Base-by-base conservation (phyloP, 2,797 vertebrate genomes). In the Brotogeris chrysoptera region DNA sequence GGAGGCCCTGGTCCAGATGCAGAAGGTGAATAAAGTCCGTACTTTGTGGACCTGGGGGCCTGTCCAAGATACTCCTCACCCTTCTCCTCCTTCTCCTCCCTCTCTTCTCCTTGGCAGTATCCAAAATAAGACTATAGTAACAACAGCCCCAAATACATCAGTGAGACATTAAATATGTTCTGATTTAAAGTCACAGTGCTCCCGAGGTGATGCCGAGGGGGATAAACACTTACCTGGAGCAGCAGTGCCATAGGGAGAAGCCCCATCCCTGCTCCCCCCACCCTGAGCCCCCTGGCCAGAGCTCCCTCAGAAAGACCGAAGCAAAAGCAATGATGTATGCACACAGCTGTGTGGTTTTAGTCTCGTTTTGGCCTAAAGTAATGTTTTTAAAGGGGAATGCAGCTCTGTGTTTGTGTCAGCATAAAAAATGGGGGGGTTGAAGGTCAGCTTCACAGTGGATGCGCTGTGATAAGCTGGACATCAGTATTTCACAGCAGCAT, bases 1-100 rank as follows among this genome's bases (percentile, higher is more conserved):
- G 92, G 96, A 96, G 88, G 95, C 88, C 74, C 77, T 34, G 23
- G 17, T 39, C 70, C 71, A 38, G 68, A 89, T 6, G 65, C 77
- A 10, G 46, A 14, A 73, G 82, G 72, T 43, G 72, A 23, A 70
- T 73, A 4, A 66, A 85, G 70, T 69, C 46, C 25, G 8, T 24
- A 82, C 30, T 68, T 80, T 14, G 49, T 69, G 34, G 64, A 46
- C 9, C 77, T 34, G 46, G 13, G 61, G 73, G 24, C n/a, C 77
- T 32, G 25, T 34, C 44, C 61, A 38, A 90, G 90, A 92, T 53
- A 71, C 50, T 74, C 43, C 39, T 92, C 34, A 0, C 53, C 79
- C 30, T 85, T 71, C 79, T 91, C 68, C 59, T 64, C 30, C 63
- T 63, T 18, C 36, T 36, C 32, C 41, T 70, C 55, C 46, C 81